Evolutionary conservation across 37 sponge, comb jelly and placozoan genomes (phyloP), one percentile per base, ranked within the genome.

Genomic region (Eunapius fragilis): DNA sequence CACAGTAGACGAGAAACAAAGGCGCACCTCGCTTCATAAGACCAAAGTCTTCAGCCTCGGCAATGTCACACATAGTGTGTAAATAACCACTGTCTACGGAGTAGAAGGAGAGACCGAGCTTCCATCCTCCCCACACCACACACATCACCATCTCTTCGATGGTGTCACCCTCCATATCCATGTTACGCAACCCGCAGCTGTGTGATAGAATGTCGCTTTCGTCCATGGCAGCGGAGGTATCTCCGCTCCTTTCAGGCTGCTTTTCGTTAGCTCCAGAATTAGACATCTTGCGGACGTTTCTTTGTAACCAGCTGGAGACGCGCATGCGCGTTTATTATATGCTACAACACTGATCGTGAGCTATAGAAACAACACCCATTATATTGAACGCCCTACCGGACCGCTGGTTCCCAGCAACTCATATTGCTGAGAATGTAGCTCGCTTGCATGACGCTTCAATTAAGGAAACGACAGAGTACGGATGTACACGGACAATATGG

Each of bases 61-160:
- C 92, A 31, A 67, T 74, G 69, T 96, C 97, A 24, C 69, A 69
- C 89, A 90, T 87, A 48, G 89, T 34, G 47, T 89, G 68, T 27
- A 96, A 82, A 31, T 79, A 37, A 23, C 82, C 84, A n/a, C 90
- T 80, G 32, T 91, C 91, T 32, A 89, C 82, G 19, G 77, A 85
- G 86, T 92, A 96, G 80, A 77, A 94, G 30, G 93, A 47, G 38
- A 93, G 25, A 22, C 97, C 97, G 11, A 96, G 78, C 71, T 84
- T 84, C 28, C 95, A 88, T 32, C 88, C 92, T 30, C 70, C 69
- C 82, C 87, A 94, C 10, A 82, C 49, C 31, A 80, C 89, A 78
- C 89, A 67, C 45, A 91, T 35, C 28, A 86, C 72, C 22, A 89
- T 67, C 93, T 93, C 37, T 71, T 74, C 30, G 31, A 28, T 11